Conservation (phyloP, 2,797 vertebrate genomes). For the Anguilla megastoma region DNA sequence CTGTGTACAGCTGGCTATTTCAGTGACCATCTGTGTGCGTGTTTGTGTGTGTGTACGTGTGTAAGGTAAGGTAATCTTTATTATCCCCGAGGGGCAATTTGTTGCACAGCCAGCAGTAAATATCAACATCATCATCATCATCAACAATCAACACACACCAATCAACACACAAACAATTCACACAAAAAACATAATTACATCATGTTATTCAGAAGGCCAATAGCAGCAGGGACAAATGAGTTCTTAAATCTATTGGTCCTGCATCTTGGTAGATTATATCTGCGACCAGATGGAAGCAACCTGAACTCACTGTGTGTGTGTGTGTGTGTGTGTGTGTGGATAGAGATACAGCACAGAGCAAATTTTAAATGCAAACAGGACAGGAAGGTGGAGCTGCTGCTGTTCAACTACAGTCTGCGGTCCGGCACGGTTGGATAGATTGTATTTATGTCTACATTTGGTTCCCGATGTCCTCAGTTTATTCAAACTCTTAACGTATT, state of each 20-base stretch:
- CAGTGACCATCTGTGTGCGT: neutral
- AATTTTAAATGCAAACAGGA: neutral
- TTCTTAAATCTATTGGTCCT: too few species aligned
- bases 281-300: too few species aligned
- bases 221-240: too few species aligned
- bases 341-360: neutral
- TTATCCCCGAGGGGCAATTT: too few species aligned
- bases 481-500: neutral
- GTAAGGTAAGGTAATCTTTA: too few species aligned
- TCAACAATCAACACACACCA: too few species aligned
- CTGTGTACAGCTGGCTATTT: conserved; percentile 3
- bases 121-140: too few species aligned
- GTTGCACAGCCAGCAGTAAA: too few species aligned
- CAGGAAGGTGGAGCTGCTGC: neutral
- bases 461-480: neutral
- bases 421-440: neutral
- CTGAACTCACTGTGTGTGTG: neutral
- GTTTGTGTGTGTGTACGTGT: neutral
- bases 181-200: too few species aligned
- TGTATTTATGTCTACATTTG: neutral
- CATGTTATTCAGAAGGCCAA: too few species aligned
- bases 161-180: too few species aligned
- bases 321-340: neutral
- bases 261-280: too few species aligned
- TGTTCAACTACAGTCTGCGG: neutral